Evolutionary conservation across 2,113 vertebrate genomes (phyloP).

Genomic region (Rhineura floridana): DNA sequence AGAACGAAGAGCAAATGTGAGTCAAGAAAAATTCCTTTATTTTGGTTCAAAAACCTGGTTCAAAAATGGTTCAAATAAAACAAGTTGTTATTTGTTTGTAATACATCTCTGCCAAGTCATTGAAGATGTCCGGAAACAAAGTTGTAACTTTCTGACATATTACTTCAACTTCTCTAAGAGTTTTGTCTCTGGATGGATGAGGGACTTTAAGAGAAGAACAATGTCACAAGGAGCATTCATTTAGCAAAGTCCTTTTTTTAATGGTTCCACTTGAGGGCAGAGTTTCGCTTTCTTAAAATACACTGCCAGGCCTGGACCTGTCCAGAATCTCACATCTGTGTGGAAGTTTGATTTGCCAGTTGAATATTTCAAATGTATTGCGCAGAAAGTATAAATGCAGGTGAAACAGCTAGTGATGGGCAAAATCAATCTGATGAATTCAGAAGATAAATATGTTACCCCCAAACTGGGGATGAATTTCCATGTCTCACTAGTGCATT

Average conservation of each 20-base stretch:
- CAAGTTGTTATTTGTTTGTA: constrained; percentile 1
- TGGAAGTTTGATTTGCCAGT: background rate
- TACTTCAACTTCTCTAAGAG: constrained; percentile 49
- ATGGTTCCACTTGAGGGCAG: constrained; percentile 10
- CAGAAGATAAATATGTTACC: background rate
- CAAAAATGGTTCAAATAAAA: no score
- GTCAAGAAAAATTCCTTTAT: background rate
- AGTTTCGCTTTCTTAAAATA: constrained; percentile 6
- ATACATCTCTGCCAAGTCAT: background rate
- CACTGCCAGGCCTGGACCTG: background rate
- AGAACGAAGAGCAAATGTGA: background rate
- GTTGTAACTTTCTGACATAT: constrained; percentile 30
- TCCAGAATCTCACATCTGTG: background rate
- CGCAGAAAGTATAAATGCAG: background rate
- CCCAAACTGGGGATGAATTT: background rate
- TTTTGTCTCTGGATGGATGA: constrained; percentile 34
- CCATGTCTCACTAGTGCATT: background rate
- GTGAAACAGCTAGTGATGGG: background rate
- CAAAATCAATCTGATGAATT: background rate
- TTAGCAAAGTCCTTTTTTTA: background rate
- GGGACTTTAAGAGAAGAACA: constrained; percentile 35
- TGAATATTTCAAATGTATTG: background rate
- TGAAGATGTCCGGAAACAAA: background rate
- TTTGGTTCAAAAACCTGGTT: background rate
- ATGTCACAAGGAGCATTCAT: constrained; percentile 12